Base-by-base conservation (phyloP, 2,797 vertebrate species). In the Hylomyscus alleni region DNA sequence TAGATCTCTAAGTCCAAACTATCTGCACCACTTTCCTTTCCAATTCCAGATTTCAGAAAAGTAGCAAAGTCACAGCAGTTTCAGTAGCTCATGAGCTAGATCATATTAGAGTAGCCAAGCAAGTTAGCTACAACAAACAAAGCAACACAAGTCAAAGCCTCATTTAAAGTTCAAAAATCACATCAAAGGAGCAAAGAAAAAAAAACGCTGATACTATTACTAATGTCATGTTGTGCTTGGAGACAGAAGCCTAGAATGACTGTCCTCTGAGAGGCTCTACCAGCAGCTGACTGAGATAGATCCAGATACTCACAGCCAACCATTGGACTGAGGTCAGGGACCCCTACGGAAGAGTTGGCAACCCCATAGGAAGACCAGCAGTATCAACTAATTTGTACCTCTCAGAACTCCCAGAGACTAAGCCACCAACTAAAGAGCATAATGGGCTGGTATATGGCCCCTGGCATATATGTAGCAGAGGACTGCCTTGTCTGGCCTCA, bases 41-140 rank as follows among this genome's bases (percentile, higher is more conserved):
- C 31, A 13, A 80, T 82, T 92, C 89, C 62, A 89, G 62, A 77
- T 95, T 95, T 96, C 75, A 96, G 40, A n/a, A 60, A 60, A 95
- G 26, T 31, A 92, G 37, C 65, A 8, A 90, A 90, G 3, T 83
- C 60, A 92, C 34, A 80, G 75, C 31, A 1, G 0, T 75, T 93
- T 89, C 77, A 95, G 73, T 20, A 37, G 12, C 67, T 95, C 72
- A 69, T 29, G 86, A 52, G 81, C 47, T 0, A 92, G 75, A 76
- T 81, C 22, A 19, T 50, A 54, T 50, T 13, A 92, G 76, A 89
- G 17, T 78, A 87, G 89, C 58, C 34, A 94, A 90, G 44, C 89
- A 58, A 54, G 31, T 92, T 44, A 24, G 31, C 4, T 54, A 91
- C 85, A 60, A 82, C 62, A 76, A 73, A 84, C 50, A 86, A 81